Conservation (phyloP, 1,140 invertebrate genomes). For the Trachelipus rathkii region DNA sequence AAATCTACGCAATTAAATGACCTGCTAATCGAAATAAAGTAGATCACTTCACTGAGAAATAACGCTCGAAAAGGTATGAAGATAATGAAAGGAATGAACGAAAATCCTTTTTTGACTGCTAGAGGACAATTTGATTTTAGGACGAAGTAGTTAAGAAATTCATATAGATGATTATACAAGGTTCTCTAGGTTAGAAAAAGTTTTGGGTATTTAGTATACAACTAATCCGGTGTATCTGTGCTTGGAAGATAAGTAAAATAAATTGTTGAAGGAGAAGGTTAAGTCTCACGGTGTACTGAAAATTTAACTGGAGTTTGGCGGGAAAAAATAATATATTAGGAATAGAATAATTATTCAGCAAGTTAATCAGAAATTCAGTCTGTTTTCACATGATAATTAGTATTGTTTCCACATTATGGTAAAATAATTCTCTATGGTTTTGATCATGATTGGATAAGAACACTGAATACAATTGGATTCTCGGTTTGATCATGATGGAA, state of each 20-base stretch:
- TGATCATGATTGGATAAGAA: too few species aligned
- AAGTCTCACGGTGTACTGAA: too few species aligned
- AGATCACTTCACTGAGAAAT: slow-evolving; percentile 33
- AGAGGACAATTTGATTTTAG: slow-evolving; percentile 33
- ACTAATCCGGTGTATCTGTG: slow-evolving; percentile 40
- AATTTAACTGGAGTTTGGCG: too few species aligned
- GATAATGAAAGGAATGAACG: slow-evolving; percentile 41
- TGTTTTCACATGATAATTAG: slow-evolving; percentile 43
- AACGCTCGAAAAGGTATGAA: slow-evolving; percentile 41
- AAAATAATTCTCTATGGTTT: too few species aligned
- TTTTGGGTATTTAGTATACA: slow-evolving; percentile 37
- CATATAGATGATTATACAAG: slow-evolving; percentile 36
- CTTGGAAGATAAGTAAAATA: slow-evolving; percentile 40
- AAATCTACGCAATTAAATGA: slow-evolving; percentile 26
- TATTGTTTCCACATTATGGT: slow-evolving; percentile 26
- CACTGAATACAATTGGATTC: too few species aligned
- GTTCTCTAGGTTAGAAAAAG: slow-evolving; percentile 10
- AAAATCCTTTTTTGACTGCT: slow-evolving; percentile 29
- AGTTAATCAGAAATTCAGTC: too few species aligned
- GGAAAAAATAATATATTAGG: too few species aligned
- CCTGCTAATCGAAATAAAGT: slow-evolving; percentile 24
- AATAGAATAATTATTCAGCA: too few species aligned
- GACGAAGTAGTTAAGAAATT: slow-evolving; percentile 18
- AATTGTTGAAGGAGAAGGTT: slow-evolving; percentile 34
- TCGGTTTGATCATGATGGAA: slow-evolving; percentile 33